Evolutionary conservation across 53 echinoderm and acorn worm species (phyloP), one percentile per base, ranked within the genome.

Genomic region (Holothuria leucospilota): DNA sequence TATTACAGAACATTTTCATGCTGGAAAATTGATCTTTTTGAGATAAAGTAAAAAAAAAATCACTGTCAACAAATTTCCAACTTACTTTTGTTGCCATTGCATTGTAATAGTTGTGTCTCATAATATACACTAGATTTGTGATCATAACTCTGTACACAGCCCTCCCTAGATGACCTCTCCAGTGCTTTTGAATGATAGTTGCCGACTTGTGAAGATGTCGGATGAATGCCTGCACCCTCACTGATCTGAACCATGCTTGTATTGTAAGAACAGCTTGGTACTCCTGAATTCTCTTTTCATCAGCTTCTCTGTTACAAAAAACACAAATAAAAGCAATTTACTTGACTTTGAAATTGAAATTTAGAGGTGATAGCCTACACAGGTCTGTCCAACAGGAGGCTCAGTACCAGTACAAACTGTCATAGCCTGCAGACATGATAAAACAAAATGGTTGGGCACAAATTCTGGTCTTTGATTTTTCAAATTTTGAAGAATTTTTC

Each of bases 181-280:
- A 98, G 52, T 89, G 42, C 87, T 95, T 98, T 81, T 98, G 98
- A 41, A 98, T 75, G 39, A 75, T 85, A 18, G 98, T 98, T 49
- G 98, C 98, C 83, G 93, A 95, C 46, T 81, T 72, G 68, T 98
- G 88, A 8, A 98, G 90, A 71, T 95, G 91, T 81, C 78, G 90
- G 59, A 98, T 65, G 78, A 95, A 98, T 29, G 95, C 63, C 24
- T 95, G 78, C 23, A 98, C 98, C 28, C 98, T 88, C 39, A 92
- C 91, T 8, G 93, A 93, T 58, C 95, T 84, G 82, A 98, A 98
- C 98, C 98, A 98, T 40, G 98, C 90, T 53, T 98, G 98, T 27
- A 98, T 89, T 81, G 82, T 88, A 34, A 98, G 90, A 29, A 88
- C 89, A 18, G 98, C 93, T 39, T 79, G 49, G 87, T 74, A 93